phyloP scores from a whole-genome alignment of 2,888 invertebrate species.

The Dione vanillae region DNA sequence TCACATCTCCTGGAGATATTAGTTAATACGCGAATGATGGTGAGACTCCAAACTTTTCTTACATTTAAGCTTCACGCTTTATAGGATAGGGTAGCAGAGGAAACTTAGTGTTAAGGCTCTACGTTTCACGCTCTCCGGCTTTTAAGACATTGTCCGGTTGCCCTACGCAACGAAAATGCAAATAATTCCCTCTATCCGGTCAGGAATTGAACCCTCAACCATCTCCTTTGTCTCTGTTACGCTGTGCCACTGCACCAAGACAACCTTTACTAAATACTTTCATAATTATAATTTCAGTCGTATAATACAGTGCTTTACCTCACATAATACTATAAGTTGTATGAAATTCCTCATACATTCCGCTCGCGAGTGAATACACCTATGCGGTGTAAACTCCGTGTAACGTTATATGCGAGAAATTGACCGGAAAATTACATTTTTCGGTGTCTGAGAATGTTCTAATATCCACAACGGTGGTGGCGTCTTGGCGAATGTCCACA shows the following conservation, averaged over 20 bases:
- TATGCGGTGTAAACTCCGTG: constrained; percentile 2
- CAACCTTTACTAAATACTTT: not conserved
- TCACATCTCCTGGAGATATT: too few species aligned
- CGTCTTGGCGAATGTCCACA: constrained; percentile 9
- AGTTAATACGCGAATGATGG: too few species aligned
- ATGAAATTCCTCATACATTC: constrained; percentile 11
- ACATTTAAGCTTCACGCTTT: too few species aligned
- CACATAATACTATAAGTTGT: constrained; percentile 2
- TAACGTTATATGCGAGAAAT: constrained; percentile 17
- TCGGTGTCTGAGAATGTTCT: constrained; percentile 22
- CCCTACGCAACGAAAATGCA: too few species aligned
- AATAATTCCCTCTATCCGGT: not conserved
- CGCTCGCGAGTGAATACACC: not conserved
- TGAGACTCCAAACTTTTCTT: too few species aligned
- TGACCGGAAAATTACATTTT: constrained; percentile 33
- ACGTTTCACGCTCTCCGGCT: too few species aligned
- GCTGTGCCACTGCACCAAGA: not conserved
- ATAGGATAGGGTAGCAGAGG: too few species aligned
- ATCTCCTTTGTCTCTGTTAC: not conserved
- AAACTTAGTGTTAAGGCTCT: too few species aligned
- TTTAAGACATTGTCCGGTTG: too few species aligned
- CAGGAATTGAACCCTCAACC: not conserved
- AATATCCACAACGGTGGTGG: constrained; percentile 4
- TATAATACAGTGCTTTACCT: not conserved
- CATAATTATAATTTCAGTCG: not conserved